These are phyloP conservation scores for Virgularia gustaviana DNA, from an alignment of 92 coral and sea anemone genomes.

Conservation along the genomic window DNA sequence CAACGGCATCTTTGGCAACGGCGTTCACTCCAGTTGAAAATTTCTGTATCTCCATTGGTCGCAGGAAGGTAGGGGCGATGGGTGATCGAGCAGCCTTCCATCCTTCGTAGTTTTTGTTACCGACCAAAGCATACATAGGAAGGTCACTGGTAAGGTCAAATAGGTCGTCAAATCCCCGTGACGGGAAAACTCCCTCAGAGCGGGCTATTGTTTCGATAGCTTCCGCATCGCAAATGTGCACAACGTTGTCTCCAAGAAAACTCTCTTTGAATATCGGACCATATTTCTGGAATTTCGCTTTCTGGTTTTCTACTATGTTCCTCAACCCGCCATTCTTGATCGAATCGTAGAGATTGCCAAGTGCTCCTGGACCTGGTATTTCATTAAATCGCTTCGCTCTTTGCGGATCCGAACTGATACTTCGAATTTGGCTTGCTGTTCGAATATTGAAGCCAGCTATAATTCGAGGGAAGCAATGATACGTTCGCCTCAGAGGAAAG, in stretches of 20 bases:
- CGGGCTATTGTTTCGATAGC: not conserved
- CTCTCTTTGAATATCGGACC: constrained; percentile 45
- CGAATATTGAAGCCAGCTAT: too few relatives aligned
- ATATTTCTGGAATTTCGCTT: constrained; percentile 29
- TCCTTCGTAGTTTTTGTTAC: not conserved
- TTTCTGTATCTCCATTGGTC: not conserved
- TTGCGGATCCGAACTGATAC: too few relatives aligned
- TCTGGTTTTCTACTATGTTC: constrained; percentile 23
- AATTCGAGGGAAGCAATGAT: too few relatives aligned
- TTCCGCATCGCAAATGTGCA: constrained; percentile 43
- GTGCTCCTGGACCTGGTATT: constrained; percentile 51
- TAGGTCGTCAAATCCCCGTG: not conserved
- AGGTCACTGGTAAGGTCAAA: too few relatives aligned
- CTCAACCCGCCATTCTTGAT: constrained; percentile 25
- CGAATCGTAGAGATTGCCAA: not conserved
- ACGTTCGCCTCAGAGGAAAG: too few relatives aligned
- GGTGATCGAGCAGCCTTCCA: constrained; percentile 1
- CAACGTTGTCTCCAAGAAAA: not conserved
- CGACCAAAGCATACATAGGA: not conserved
- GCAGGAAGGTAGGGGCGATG: constrained; percentile 1
- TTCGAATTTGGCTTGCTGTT: too few relatives aligned
- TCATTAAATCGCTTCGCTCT: constrained; percentile 35
- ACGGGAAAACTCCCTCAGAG: not conserved
- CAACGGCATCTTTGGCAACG: not conserved
- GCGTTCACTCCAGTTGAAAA: not conserved